phyloP scores from a whole-genome alignment of 2,888 invertebrate genomes.

The Ophion obscuratus region DNA sequence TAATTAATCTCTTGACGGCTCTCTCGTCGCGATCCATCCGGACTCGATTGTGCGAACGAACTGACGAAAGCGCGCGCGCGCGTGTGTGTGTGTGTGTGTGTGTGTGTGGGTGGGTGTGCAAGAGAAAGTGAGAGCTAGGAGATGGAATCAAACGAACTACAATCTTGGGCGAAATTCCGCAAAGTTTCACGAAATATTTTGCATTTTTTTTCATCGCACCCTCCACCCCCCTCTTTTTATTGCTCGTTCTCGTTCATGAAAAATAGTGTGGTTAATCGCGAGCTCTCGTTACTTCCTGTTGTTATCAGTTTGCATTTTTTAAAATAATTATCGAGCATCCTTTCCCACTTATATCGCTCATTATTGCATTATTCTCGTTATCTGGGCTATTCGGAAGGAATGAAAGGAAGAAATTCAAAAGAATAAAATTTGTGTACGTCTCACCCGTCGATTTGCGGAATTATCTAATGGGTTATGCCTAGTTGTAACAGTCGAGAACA shows the following conservation, averaged over 20 bases:
- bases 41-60: conserved; percentile 64
- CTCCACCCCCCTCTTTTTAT: too few species aligned
- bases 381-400: conserved; percentile 41
- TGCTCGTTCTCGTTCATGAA: background rate
- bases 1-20: conserved; percentile 75
- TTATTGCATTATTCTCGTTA: conserved; percentile 26
- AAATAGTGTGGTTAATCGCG: background rate
- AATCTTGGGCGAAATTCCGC: background rate
- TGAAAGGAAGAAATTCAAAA: conserved; percentile 12
- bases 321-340: conserved; percentile 8
- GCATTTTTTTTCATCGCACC: background rate
- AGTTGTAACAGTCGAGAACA: too few species aligned
- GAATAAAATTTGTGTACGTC: background rate
- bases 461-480: too few species aligned
- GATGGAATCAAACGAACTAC: conserved; percentile 24
- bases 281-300: background rate
- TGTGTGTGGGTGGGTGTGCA: background rate
- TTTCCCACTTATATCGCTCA: conserved; percentile 64
- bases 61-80: conserved; percentile 16
- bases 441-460: too few species aligned
- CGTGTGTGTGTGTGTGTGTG: background rate
- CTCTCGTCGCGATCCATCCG: conserved; percentile 66
- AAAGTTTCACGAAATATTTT: background rate
- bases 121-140: background rate
- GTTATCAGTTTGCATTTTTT: background rate